Conservation (phyloP, 1,140 invertebrate species). For the Euborellia annulipes region DNA sequence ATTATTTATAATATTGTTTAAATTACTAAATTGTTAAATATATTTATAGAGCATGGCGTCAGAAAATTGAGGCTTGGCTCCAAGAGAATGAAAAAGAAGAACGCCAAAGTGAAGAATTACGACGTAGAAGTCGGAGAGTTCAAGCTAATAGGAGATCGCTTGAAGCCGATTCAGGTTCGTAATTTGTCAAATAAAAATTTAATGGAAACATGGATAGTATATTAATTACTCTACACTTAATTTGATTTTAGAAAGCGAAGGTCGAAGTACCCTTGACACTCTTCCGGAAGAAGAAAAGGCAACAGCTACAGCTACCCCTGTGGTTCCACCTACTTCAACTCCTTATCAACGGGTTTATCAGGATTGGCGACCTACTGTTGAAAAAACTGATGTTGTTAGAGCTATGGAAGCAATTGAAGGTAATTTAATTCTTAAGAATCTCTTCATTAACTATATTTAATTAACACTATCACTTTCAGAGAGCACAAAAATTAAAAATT, state of each 20-base stretch:
- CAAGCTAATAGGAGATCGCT: slow-evolving; percentile 55
- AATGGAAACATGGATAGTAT: background rate
- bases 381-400: slow-evolving; percentile 65
- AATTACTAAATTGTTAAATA: background rate
- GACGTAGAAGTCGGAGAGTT: slow-evolving; percentile 40
- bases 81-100: slow-evolving; percentile 74
- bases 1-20: background rate
- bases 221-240: too few relatives aligned
- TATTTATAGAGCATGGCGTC: slow-evolving; percentile 52
- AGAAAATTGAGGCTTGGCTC: slow-evolving; percentile 82
- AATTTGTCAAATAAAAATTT: background rate
- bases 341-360: slow-evolving; percentile 47
- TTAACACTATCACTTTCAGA: too few relatives aligned
- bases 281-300: slow-evolving; percentile 52
- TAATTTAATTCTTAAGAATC: too few relatives aligned
- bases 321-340: slow-evolving; percentile 19
- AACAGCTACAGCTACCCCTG: slow-evolving; percentile 19
- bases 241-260: slow-evolving; percentile 55
- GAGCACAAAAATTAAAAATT: too few relatives aligned
- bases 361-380: slow-evolving; percentile 64
- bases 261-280: slow-evolving; percentile 43
- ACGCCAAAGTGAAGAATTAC: slow-evolving; percentile 46
- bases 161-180: slow-evolving; percentile 59
- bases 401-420: slow-evolving; percentile 77
- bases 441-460: too few relatives aligned